Conservation (phyloP, 1,140 invertebrate species). For the Ips typographus region DNA sequence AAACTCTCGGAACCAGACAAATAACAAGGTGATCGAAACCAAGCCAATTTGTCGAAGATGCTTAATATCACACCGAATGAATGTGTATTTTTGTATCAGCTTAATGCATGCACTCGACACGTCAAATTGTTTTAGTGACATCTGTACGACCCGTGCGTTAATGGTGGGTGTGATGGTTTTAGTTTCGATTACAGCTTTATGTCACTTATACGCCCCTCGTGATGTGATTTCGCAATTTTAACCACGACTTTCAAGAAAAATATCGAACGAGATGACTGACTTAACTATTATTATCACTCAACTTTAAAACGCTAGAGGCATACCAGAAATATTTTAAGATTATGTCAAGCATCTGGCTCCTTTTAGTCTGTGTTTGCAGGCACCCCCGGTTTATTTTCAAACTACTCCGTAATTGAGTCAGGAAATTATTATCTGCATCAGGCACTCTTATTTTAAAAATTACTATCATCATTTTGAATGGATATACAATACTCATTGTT, state of each 20-base stretch:
- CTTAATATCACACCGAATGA: conserved; percentile 24
- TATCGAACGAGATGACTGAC: conserved; percentile 24
- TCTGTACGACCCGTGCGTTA: conserved; percentile 39
- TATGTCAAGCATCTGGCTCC: conserved; percentile 32
- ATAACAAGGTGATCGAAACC: conserved; percentile 32
- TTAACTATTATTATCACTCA: conserved; percentile 28
- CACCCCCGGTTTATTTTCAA: conserved; percentile 16
- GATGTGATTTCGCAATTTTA: conserved; percentile 20
- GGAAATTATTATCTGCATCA: too few species aligned
- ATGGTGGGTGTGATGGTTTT: conserved; percentile 39
- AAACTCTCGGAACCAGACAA: conserved; percentile 25
- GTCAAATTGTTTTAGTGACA: conserved; percentile 47
- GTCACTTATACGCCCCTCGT: conserved; percentile 35
- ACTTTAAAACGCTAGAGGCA: conserved; percentile 17
- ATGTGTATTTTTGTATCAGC: conserved; percentile 41
- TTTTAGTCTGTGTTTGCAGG: conserved; percentile 5
- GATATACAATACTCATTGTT: too few species aligned
- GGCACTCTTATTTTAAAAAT: too few species aligned
- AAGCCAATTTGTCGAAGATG: conserved; percentile 33
- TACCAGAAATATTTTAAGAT: conserved; percentile 27
- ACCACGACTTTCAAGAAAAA: conserved; percentile 16
- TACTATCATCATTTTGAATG: too few species aligned
- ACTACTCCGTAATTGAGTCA: not conserved
- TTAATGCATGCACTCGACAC: conserved; percentile 46
- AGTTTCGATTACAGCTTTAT: conserved; percentile 33